phyloP scores from a whole-genome alignment of 2,888 invertebrate genomes.

The Ochropleura plecta region DNA sequence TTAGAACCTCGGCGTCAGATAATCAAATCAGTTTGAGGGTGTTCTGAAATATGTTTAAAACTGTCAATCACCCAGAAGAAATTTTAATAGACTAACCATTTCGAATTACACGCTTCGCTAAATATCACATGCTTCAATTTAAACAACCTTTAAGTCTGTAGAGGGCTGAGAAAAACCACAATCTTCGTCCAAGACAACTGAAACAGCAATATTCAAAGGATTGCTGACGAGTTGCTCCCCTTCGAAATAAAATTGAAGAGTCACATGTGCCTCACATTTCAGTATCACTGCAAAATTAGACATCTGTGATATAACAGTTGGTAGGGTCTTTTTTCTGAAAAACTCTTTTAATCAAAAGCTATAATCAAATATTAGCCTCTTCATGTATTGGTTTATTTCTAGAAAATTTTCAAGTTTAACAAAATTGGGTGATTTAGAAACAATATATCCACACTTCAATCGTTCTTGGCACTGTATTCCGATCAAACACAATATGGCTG shows the following conservation, averaged over 20 bases:
- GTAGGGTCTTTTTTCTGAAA: not conserved
- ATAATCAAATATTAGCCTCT: not conserved
- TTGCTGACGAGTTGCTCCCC: not conserved
- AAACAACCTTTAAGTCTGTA: not conserved
- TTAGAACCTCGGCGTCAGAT: not conserved
- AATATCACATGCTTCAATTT: not conserved
- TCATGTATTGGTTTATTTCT: too few relatives aligned
- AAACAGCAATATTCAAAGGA: too few relatives aligned
- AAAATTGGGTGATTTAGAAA: not conserved
- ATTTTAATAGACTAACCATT: not conserved
- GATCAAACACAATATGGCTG: constrained; percentile 3
- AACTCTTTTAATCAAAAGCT: not conserved
- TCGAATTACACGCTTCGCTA: not conserved
- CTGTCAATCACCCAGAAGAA: not conserved
- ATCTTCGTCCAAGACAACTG: not conserved
- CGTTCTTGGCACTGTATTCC: constrained; percentile 13
- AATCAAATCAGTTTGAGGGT: not conserved
- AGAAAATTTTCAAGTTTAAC: not conserved
- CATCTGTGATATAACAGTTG: not conserved
- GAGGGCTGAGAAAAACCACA: not conserved
- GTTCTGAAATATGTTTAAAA: not conserved
- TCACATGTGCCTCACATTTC: not conserved
- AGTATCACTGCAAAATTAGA: not conserved
- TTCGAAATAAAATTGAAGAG: not conserved
- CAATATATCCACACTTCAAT: not conserved